Percentiles rank a stretch among this genome's conserved stretches.
Evolutionary conservation across 2,113 vertebrate species (phyloP).

Genomic region (Piprites chloris): DNA sequence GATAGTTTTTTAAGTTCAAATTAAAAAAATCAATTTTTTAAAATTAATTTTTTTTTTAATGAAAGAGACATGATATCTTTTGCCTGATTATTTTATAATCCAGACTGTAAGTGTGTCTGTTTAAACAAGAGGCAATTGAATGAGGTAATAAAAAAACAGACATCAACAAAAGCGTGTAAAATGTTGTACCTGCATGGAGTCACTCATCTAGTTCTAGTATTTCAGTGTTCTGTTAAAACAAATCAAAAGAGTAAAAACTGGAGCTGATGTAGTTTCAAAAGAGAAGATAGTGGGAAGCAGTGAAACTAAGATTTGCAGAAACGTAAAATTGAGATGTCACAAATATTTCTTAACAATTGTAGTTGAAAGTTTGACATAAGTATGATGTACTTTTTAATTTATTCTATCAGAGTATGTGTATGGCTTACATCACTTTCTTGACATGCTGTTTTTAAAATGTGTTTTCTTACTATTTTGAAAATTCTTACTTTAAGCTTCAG

Average conservation of each 20-base stretch:
- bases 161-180: not conserved
- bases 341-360: not conserved
- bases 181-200: not conserved
- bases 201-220: not conserved
- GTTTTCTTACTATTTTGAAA: conserved; percentile 16
- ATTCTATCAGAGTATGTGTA: not conserved
- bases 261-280: not conserved
- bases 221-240: not conserved
- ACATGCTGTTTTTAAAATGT: conserved; percentile 40
- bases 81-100: not conserved
- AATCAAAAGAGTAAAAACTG: not conserved
- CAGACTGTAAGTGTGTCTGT: not conserved
- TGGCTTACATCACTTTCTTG: not conserved
- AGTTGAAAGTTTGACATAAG: not conserved
- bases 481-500: not conserved
- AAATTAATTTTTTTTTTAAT: not conserved
- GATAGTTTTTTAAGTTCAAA: not conserved
- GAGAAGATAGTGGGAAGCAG: not conserved
- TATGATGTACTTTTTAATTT: not conserved
- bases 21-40: rapidly evolving
- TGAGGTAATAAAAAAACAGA: not conserved
- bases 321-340: not conserved
- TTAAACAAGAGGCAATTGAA: not conserved
- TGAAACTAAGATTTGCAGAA: not conserved
- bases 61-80: not conserved